Percentiles rank a stretch among this genome's conserved stretches.
phyloP scores from a whole-genome alignment of 2,113 vertebrate species.

The Rattus rattus region DNA sequence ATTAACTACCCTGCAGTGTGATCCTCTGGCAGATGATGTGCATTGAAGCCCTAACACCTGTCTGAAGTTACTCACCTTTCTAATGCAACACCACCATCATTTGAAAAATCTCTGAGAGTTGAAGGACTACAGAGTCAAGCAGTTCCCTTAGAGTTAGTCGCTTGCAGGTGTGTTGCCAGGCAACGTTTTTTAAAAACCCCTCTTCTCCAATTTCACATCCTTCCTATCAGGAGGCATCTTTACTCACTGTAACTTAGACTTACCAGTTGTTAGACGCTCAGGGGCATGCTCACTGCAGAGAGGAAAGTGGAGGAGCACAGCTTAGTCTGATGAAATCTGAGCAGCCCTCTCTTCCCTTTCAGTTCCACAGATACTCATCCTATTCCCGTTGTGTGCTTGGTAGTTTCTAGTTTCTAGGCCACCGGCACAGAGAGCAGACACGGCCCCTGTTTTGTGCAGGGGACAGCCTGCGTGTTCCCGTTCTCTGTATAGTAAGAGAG shows the following conservation, averaged over 20 bases:
- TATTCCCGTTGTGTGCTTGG: background rate
- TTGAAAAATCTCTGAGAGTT: background rate
- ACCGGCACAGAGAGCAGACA: background rate
- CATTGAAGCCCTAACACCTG: background rate
- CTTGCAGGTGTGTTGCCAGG: background rate
- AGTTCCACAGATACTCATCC: background rate
- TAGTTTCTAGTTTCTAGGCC: background rate
- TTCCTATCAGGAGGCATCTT: background rate
- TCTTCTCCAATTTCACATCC: background rate
- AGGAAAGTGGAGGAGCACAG: background rate
- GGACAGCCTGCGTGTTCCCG: background rate
- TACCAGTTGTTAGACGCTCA: background rate
- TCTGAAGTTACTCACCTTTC: conserved; percentile 4
- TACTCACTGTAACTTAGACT: background rate
- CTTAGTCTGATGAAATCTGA: background rate
- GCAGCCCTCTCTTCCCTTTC: background rate
- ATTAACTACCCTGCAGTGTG: too few species aligned
- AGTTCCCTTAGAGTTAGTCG: background rate
- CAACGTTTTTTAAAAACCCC: background rate
- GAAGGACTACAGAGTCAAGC: background rate
- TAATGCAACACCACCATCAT: background rate
- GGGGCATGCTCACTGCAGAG: background rate
- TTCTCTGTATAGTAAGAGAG: background rate
- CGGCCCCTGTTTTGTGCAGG: background rate
- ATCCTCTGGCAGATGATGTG: background rate